Base-by-base conservation (phyloP, 2,797 vertebrate species). In the Pseudopleuronectes americanus region DNA sequence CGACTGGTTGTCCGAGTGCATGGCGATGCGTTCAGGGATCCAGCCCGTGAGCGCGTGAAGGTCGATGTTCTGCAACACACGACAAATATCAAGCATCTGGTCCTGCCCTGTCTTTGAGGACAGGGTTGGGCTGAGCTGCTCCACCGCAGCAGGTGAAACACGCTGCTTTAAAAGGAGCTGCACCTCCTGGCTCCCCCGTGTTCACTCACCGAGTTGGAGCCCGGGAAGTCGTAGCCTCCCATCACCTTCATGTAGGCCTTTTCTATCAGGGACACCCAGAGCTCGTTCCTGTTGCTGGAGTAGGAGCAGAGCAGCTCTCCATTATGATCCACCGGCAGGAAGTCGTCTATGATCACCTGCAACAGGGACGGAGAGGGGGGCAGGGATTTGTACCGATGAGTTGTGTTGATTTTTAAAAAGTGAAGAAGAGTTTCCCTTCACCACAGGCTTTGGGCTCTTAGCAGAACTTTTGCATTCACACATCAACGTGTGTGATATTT, bases 221-320 rank as follows among this genome's bases (percentile, higher is more conserved):
- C 98, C 8, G 98, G 98, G 87, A 99, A 99, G 89, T 99, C 97
- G 72, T 99, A 99, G 68, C 98, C 98, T 72, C 98, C 98, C 98
- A 99, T 99, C 83, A 99, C 97, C 83, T 99, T 99, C 98, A 99
- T 99, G 90, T 99, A 99, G n/a, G 98, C 98, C 71, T 99, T 99
- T 87, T 99, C 98, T 79, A 99, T 99, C 57, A 99, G 94, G 0
- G 98, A 99, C 6, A 99, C 97, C 98, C 98, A 99, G 41, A 99
- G 87, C 89, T 99, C 98, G 71, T 97, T 99, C 89, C 94, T 95
- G 83, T 99, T 99, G 90, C 98, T 99, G 69, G 98, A 99, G 49
- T 99, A 99, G 52, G 98, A 99, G 77, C 98, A 99, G 19, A 99
- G 96, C 83, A 99, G 92, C 87, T 99, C 98, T 51, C 97, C 97